phyloP scores from a whole-genome alignment of 2,888 invertebrate genomes.

The Lordiphosa fenestrarum region DNA sequence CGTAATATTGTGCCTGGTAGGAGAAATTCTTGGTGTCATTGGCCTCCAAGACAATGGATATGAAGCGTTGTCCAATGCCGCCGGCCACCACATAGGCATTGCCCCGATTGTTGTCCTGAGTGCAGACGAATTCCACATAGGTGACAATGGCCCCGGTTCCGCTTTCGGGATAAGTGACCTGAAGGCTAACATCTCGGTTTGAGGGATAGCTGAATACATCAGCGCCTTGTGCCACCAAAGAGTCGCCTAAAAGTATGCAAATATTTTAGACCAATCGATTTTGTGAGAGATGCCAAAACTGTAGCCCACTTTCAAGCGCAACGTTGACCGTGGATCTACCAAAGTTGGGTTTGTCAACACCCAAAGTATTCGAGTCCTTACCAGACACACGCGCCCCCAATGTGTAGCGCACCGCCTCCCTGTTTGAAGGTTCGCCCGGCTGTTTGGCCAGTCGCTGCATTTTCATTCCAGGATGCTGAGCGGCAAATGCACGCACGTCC shows the following conservation, averaged over 20 bases:
- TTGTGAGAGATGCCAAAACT: background rate
- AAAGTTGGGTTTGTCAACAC: background rate
- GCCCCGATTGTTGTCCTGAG: slow-evolving; percentile 71
- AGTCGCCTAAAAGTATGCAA: slow-evolving; percentile 67
- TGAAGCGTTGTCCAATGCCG: slow-evolving; percentile 77
- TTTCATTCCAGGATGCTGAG: slow-evolving; percentile 64
- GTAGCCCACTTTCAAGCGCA: slow-evolving; percentile 6
- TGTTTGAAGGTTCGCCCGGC: slow-evolving; percentile 25
- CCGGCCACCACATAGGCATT: slow-evolving; percentile 78
- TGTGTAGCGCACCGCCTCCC: slow-evolving; percentile 66
- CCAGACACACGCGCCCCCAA: slow-evolving; percentile 71
- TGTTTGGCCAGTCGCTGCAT: slow-evolving; percentile 62
- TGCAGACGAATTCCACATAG: slow-evolving; percentile 69
- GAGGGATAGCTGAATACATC: slow-evolving; percentile 64
- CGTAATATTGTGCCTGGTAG: slow-evolving; percentile 74
- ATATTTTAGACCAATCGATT: background rate
- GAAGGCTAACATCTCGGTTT: slow-evolving; percentile 71
- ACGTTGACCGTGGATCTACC: background rate
- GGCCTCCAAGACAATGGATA: slow-evolving; percentile 76
- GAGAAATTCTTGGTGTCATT: slow-evolving; percentile 68
- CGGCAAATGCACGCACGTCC: slow-evolving; percentile 66
- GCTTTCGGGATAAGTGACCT: slow-evolving; percentile 74
- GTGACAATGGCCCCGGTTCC: slow-evolving; percentile 71
- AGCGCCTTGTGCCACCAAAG: slow-evolving; percentile 71
- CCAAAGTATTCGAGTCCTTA: slow-evolving; percentile 20